Evolutionary conservation across 2,888 invertebrate species (phyloP), one percentile per base, ranked within the genome.

Genomic region (Diachrysia chrysitis): DNA sequence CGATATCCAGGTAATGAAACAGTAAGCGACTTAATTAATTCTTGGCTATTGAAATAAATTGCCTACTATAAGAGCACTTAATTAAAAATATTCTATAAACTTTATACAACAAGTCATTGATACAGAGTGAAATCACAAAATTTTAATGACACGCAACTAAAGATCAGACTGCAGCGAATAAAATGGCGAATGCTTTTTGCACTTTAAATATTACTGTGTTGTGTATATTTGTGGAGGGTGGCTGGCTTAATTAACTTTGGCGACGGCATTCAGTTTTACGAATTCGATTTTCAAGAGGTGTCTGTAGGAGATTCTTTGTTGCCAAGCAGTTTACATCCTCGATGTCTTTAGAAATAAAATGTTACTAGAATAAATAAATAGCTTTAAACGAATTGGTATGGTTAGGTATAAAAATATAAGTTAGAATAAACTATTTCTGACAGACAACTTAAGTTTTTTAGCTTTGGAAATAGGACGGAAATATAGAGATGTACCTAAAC

Each of bases 201-300:
- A 73, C 72, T 72, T 78, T 67, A 74, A 82, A 82, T 78, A 76
- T 80, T 53, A 69, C 71, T 69, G 64, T 69, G 69, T 79, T 79
- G 67, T 80, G 73, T 76, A 73, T 79, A 79, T 83, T 79, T 82
- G 82, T 71, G 69, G 72, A 79, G 70, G 66, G 76, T 21, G 67
- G 74, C 71, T 58, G 76, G 71, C 76, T 83, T 86, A 86, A 86
- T 86, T 86, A 86, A 85, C 85, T 85, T 69, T 67, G 61, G 76
- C 73, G 74, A 61, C 62, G 71, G 69, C 72, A 80, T 82, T 82
- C 82, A 81, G 80, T 82, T 78, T 81, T 78, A 81, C 74, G 83
- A 85, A 86, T 86, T 84, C 79, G 83, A 84, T 84, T 85, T 74
- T 74, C 77, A 68, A 66, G 69, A 74, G 74, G 74, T 73, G 65